These are phyloP conservation scores for Discoglossus pictus DNA, from an alignment of 2,797 vertebrate species.

Conservation along the genomic window DNA sequence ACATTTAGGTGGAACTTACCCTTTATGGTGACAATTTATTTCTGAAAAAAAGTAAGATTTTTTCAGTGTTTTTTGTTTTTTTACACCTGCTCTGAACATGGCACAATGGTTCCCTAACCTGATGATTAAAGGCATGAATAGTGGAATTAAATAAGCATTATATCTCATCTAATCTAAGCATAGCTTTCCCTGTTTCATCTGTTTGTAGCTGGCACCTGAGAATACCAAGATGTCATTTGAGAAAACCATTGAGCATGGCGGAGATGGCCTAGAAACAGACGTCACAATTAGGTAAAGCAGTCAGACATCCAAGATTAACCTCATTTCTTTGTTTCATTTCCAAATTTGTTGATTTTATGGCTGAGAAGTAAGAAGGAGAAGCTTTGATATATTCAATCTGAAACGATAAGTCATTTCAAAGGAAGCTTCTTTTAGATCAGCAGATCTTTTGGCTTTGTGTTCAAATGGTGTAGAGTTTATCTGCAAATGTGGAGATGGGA, in stretches of 20 bases:
- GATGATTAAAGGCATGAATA: too few relatives aligned
- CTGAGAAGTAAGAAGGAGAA: not conserved
- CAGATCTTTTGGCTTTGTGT: not conserved
- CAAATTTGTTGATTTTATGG: too few relatives aligned
- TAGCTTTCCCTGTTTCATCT: not conserved
- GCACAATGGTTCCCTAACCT: too few relatives aligned
- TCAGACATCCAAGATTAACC: not conserved
- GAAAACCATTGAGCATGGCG: slow-evolving; percentile 81
- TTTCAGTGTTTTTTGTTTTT: too few relatives aligned
- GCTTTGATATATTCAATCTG: slow-evolving; percentile 6
- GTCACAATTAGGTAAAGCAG: slow-evolving; percentile 80
- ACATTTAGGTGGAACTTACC: too few relatives aligned
- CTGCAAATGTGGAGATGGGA: slow-evolving; percentile 32
- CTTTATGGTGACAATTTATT: too few relatives aligned
- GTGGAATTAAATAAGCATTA: too few relatives aligned
- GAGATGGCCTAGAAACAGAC: slow-evolving; percentile 83
- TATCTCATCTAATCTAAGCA: not conserved
- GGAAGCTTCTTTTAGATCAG: not conserved
- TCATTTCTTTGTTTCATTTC: rapidly evolving
- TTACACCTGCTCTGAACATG: too few relatives aligned
- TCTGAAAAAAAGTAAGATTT: too few relatives aligned
- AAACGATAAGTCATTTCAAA: slow-evolving; percentile 1
- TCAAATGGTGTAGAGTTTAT: slow-evolving; percentile 6
- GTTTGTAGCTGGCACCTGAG: slow-evolving; percentile 81
- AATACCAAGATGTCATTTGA: slow-evolving; percentile 91